Base-by-base conservation (phyloP, 2,888 invertebrate species). In the Patella ulyssiponensis region DNA sequence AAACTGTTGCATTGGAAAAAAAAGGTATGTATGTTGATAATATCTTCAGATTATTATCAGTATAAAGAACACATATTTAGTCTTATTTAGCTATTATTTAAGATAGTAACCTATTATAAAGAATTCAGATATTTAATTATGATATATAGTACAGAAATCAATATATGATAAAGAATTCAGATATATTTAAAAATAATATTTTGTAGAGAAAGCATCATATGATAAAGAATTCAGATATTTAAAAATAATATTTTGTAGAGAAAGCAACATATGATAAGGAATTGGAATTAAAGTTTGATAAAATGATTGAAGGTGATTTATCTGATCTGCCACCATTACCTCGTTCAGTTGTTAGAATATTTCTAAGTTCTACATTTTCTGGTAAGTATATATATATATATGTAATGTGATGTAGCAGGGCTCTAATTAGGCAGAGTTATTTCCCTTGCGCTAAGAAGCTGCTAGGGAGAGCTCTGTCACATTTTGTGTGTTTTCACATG, bases 291-390 rank as follows among this genome's bases (percentile, higher is more conserved):
- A 82, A 84, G 71, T 87, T 87, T 82, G 77, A 87, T 73, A 76
- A 73, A 33, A 83, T 88, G 84, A 71, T 88, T n/a, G 80, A 81
- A 44, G 89, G 89, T 23, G 77, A 85, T 33, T 75, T 89, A 4
- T 77, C 81, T 1, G 82, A 90, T 69, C 77, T 91, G 51, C 90
- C 89, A 44, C 83, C 85, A 12, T 80, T 86, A 15, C 88, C 90
- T 0, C 84, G 86, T 54, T 87, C 90, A n/a, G 86, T 86, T 78
- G 88, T 91, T 69, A 78, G 88, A 53, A 87, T 91, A 52, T 91
- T 90, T 75, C 83, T 91, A 44, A 90, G 90, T 71, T 91, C 91
- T 17, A 91, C 90, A 69, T 91, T 91, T 78, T 86, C 89, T 78
- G 90, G 90, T 89, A 80, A 73, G 78, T 71, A 17, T 12, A 15